phyloP scores from a whole-genome alignment of 35 echinoderm and acorn worm genomes.

The Lytechinus pictus region DNA sequence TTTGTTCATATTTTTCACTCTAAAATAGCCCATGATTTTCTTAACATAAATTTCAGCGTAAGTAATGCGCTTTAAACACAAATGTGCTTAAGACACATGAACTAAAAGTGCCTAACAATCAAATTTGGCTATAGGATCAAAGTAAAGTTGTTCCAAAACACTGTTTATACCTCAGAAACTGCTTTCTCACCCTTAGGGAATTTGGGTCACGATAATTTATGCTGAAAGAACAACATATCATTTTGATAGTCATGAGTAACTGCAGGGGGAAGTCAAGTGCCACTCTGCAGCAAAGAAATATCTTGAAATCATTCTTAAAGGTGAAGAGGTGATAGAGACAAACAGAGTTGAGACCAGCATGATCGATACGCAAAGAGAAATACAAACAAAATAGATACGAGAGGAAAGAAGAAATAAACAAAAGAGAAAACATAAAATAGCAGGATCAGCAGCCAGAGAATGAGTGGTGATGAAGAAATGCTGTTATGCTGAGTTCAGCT shows the following conservation, averaged over 20 bases:
- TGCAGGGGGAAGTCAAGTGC: background rate
- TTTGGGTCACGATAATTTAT: background rate
- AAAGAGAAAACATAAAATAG: background rate
- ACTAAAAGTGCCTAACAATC: no score
- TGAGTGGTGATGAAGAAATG: background rate
- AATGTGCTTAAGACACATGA: no score
- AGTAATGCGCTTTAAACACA: no score
- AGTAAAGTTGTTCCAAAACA: no score
- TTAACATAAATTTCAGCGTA: no score
- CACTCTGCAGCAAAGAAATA: background rate
- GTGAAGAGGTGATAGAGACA: slow-evolving; percentile 10
- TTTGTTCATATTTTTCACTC: no score
- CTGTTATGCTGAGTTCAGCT: background rate
- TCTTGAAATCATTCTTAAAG: background rate
- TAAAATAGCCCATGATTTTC: no score
- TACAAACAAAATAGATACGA: background rate
- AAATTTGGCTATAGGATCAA: no score
- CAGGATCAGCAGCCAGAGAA: background rate
- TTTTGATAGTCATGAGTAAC: background rate
- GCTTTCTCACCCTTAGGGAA: no score
- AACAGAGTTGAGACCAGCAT: background rate
- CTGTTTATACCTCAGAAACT: no score
- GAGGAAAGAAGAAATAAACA: background rate
- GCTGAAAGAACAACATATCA: background rate
- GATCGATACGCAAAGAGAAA: background rate